These are phyloP conservation scores for Lasioglossum villosulum DNA, from an alignment of 2,888 invertebrate species.

Conservation along the genomic window DNA sequence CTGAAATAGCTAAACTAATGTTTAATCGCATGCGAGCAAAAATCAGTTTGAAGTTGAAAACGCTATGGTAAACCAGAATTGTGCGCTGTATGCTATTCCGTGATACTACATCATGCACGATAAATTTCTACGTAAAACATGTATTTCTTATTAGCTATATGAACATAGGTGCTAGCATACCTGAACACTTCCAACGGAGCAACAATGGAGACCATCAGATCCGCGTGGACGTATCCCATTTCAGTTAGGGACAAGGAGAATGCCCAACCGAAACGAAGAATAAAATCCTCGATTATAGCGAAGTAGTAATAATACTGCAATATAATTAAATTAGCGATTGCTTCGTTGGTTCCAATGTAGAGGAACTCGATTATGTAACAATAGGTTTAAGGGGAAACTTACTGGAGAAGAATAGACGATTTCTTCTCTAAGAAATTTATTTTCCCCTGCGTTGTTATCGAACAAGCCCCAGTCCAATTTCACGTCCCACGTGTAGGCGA, in stretches of 20 bases:
- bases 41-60: conserved; percentile 41
- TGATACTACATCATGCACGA: conserved; percentile 19
- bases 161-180: conserved; percentile 84
- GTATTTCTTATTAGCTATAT: not conserved
- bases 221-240: conserved; percentile 90
- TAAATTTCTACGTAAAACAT: not conserved
- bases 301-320: conserved; percentile 96
- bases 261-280: conserved; percentile 98
- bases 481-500: conserved; percentile 99
- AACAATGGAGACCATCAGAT: conserved; percentile 93
- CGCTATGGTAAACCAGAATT: not conserved
- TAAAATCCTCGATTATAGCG: conserved; percentile 97
- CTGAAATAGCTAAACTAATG: conserved; percentile 35
- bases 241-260: conserved; percentile 94
- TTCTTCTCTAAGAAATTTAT: conserved; percentile 96
- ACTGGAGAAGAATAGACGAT: conserved; percentile 97
- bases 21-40: conserved; percentile 51
- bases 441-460: conserved; percentile 95
- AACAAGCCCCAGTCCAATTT: conserved; percentile 99
- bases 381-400: conserved; percentile 77
- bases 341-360: not conserved
- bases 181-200: conserved; percentile 95
- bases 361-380: too few relatives aligned
- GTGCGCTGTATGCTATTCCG: conserved; percentile 12
- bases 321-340: not conserved